These are phyloP conservation scores for Heliocidaris erythrogramma DNA, from an alignment of 35 echinoderm and acorn worm species.

Conservation along the genomic window DNA sequence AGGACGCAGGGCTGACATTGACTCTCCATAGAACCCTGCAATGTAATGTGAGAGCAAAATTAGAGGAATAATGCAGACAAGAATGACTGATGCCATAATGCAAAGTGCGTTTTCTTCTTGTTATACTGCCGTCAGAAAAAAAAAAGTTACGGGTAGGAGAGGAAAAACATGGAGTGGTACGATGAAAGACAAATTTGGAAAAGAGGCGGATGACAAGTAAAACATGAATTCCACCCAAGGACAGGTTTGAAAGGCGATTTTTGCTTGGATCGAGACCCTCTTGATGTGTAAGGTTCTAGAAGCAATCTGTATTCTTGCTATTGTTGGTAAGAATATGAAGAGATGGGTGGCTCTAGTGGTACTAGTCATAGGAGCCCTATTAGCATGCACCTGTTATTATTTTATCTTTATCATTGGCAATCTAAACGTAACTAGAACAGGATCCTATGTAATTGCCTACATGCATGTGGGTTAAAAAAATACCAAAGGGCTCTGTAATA, in stretches of 20 bases:
- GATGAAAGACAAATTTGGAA: background rate
- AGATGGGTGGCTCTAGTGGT: background rate
- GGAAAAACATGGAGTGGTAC: background rate
- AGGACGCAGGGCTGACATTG: background rate
- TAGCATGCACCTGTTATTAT: background rate
- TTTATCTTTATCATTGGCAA: background rate
- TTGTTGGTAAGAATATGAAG: background rate
- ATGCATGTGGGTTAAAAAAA: background rate
- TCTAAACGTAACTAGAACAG: background rate
- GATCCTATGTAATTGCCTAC: background rate
- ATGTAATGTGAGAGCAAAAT: background rate
- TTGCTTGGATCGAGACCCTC: background rate
- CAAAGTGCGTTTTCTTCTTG: background rate
- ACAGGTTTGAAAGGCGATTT: background rate
- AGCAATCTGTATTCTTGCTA: background rate
- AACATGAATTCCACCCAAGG: background rate
- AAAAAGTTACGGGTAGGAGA: background rate
- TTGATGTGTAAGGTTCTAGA: background rate
- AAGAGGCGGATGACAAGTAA: background rate
- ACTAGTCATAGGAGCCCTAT: background rate
- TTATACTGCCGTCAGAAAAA: background rate
- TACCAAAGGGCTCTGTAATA: background rate
- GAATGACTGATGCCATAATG: background rate
- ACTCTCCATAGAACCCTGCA: background rate
- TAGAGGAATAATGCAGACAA: background rate